A percentile compares a stretch with the other conserved stretches of the same genome.
These are phyloP conservation scores for Trachelus tabidus DNA, from an alignment of 2,888 invertebrate species.

Conservation along the genomic window DNA sequence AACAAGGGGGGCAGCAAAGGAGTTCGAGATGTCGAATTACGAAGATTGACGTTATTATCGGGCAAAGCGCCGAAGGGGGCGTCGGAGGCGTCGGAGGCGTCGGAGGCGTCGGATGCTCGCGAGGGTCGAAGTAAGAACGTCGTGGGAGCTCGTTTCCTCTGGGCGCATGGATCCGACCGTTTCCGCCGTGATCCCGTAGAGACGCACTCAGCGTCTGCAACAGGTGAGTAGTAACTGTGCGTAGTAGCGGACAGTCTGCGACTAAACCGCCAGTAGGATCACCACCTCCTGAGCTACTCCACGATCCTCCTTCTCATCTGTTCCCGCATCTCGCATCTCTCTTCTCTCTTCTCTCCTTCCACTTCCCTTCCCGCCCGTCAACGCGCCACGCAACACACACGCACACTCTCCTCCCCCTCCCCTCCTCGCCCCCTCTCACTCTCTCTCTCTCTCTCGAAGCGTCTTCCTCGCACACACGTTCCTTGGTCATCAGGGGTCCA, in stretches of 20 bases:
- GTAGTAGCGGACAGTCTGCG: constrained; percentile 57
- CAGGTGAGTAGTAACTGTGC: constrained; percentile 53
- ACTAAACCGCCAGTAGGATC: constrained; percentile 51
- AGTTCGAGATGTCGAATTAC: too few relatives aligned
- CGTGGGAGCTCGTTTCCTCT: constrained; percentile 41
- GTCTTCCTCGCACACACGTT: constrained; percentile 1
- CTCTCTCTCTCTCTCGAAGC: background rate
- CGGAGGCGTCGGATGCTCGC: constrained; percentile 32
- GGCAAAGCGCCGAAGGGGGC: background rate
- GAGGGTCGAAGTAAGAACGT: constrained; percentile 45
- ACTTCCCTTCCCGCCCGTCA: background rate
- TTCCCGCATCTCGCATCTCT: background rate
- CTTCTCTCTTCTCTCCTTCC: background rate
- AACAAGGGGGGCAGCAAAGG: too few relatives aligned
- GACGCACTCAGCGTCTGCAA: constrained; percentile 32
- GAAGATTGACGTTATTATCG: too few relatives aligned
- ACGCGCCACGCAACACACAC: background rate
- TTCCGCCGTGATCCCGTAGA: background rate
- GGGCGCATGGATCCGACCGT: constrained; percentile 30
- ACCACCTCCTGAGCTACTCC: background rate
- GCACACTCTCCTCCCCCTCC: background rate
- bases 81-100: constrained; percentile 25
- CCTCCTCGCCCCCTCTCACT: background rate
- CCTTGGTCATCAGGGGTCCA: background rate
- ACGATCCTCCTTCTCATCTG: constrained; percentile 2